Percentiles rank a stretch among this genome's conserved stretches.
Evolutionary conservation across 2,888 invertebrate species (phyloP).

Genomic region (Cheilosia impressa): DNA sequence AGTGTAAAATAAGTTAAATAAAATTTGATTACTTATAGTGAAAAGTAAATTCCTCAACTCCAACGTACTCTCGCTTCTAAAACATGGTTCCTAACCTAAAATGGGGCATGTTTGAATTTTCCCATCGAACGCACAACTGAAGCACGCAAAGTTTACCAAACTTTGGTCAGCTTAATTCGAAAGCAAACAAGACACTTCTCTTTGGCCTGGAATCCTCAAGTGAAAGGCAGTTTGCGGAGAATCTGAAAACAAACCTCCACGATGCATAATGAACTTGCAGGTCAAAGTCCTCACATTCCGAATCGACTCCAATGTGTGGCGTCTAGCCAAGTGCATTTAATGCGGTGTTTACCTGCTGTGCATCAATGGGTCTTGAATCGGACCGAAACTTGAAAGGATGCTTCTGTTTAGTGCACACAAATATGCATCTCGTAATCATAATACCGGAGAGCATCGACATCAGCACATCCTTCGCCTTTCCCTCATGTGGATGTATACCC

Average conservation of each 20-base stretch:
- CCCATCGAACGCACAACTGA: too few species aligned
- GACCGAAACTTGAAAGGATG: slow-evolving; percentile 37
- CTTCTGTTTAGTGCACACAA: slow-evolving; percentile 34
- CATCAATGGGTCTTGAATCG: slow-evolving; percentile 42
- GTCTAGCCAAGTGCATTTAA: slow-evolving; percentile 57
- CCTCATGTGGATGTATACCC: slow-evolving; percentile 13
- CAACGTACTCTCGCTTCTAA: too few species aligned
- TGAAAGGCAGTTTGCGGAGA: slow-evolving; percentile 8
- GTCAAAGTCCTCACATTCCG: slow-evolving; percentile 53
- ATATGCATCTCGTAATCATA: slow-evolving; percentile 56
- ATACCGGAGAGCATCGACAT: slow-evolving; percentile 57
- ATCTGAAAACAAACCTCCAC: not conserved
- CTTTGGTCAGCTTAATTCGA: not conserved
- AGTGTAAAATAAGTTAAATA: too few species aligned
- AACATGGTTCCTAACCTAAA: too few species aligned
- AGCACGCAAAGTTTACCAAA: not conserved
- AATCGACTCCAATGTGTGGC: not conserved
- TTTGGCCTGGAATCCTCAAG: slow-evolving; percentile 23
- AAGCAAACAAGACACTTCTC: not conserved
- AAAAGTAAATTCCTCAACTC: too few species aligned
- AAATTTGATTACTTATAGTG: too few species aligned
- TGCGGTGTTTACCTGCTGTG: slow-evolving; percentile 55
- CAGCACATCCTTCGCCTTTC: not conserved
- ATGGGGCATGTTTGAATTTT: too few species aligned
- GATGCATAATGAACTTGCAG: slow-evolving; percentile 18